These are phyloP conservation scores for Lutjanus campechanus DNA, from an alignment of 2,797 vertebrate species.

Conservation along the genomic window DNA sequence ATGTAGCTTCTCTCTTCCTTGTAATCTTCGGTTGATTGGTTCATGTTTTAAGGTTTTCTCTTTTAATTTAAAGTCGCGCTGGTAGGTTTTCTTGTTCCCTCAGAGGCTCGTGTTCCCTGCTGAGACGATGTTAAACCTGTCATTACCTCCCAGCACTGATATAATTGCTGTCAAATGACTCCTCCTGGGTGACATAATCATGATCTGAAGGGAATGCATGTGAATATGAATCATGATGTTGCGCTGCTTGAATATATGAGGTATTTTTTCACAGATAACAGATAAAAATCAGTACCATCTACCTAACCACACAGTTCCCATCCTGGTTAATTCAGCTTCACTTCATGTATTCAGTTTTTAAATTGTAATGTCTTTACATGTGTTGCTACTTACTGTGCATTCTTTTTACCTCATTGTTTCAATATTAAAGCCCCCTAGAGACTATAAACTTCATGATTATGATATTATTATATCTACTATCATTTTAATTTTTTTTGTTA, in stretches of 20 bases:
- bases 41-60: background rate
- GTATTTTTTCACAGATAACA: background rate
- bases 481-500: too few species aligned
- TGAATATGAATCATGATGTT: background rate
- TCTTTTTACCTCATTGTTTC: too few species aligned
- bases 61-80: background rate
- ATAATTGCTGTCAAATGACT: conserved; percentile 35
- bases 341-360: too few species aligned
- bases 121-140: conserved; percentile 17
- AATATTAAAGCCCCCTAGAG: too few species aligned
- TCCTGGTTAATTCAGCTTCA: too few species aligned
- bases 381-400: too few species aligned
- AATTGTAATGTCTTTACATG: too few species aligned
- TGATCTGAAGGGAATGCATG: conserved; percentile 12
- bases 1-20: background rate
- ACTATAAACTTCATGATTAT: too few species aligned
- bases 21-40: background rate
- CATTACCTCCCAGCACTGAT: conserved; percentile 35
- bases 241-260: background rate
- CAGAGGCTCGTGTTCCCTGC: background rate
- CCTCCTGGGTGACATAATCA: conserved; percentile 36
- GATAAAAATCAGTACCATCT: background rate
- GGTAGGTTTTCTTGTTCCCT: background rate
- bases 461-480: too few species aligned
- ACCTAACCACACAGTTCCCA: background rate